phyloP scores from a whole-genome alignment of 2,113 vertebrate species.

The Aegithalos caudatus region DNA sequence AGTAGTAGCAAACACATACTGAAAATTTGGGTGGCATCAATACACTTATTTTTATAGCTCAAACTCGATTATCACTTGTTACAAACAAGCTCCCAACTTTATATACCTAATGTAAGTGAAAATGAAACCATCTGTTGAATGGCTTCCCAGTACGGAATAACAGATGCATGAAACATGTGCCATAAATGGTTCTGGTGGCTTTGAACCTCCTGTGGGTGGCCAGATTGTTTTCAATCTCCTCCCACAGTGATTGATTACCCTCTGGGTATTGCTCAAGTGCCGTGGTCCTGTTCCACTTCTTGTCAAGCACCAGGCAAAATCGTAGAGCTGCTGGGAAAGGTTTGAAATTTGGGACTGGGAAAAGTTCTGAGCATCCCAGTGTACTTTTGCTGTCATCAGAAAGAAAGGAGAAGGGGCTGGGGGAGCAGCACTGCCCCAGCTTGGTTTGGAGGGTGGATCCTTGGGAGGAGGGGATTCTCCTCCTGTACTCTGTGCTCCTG shows the following conservation, averaged over 20 bases:
- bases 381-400: background rate
- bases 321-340: background rate
- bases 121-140: constrained; percentile 60
- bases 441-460: background rate
- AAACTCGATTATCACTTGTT: constrained; percentile 4
- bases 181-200: background rate
- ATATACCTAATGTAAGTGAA: constrained; percentile 46
- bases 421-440: background rate
- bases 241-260: constrained; percentile 20
- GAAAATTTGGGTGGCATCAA: background rate
- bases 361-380: background rate
- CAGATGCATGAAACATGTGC: constrained; percentile 42
- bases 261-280: background rate
- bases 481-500: background rate
- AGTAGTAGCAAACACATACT: background rate
- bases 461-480: background rate
- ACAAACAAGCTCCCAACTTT: constrained; percentile 16
- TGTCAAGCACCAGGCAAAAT: background rate
- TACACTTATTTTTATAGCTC: background rate
- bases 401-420: background rate
- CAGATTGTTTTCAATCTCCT: constrained; percentile 48
- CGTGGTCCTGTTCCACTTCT: background rate
- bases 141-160: background rate
- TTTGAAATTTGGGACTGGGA: background rate
- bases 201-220: constrained; percentile 20